These are phyloP conservation scores for Diachasma alloeum DNA, from an alignment of 1,140 invertebrate genomes.

Conservation along the genomic window DNA sequence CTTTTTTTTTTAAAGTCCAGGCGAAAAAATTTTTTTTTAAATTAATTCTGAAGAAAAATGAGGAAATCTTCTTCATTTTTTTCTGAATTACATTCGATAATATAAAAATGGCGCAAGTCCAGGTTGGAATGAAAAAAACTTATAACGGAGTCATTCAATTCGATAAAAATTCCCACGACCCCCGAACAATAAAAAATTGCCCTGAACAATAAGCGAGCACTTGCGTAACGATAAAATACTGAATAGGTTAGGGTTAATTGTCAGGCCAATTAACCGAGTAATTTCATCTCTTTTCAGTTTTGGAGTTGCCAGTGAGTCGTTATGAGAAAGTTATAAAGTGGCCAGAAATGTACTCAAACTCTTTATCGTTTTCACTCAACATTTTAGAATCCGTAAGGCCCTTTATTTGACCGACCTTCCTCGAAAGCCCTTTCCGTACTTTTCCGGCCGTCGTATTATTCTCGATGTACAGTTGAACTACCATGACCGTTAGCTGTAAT, in stretches of 20 bases:
- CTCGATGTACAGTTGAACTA: slow-evolving; percentile 9
- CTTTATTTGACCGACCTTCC: slow-evolving; percentile 16
- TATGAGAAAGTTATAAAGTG: slow-evolving; percentile 60
- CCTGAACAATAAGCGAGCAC: too few species aligned
- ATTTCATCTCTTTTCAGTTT: slow-evolving; percentile 48
- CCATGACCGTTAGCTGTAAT: slow-evolving; percentile 63
- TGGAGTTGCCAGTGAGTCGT: slow-evolving; percentile 45
- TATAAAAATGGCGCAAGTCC: too few species aligned
- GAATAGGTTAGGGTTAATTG: slow-evolving; percentile 38
- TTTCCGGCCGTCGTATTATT: neutral
- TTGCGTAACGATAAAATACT: too few species aligned
- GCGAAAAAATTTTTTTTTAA: neutral
- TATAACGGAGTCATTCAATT: too few species aligned
- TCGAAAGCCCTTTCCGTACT: neutral
- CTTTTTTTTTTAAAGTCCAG: too few species aligned
- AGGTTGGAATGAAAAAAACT: too few species aligned
- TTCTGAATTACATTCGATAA: too few species aligned
- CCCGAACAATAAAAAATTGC: too few species aligned
- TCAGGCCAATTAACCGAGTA: slow-evolving; percentile 55
- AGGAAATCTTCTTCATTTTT: too few species aligned
- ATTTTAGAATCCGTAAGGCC: slow-evolving; percentile 45
- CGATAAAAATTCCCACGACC: too few species aligned
- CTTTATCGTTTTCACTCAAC: slow-evolving; percentile 33
- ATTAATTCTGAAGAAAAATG: too few species aligned
- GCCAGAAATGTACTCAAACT: slow-evolving; percentile 18